Evolutionary conservation across 2,113 vertebrate genomes (phyloP).

Genomic region (Catharus minimus): DNA sequence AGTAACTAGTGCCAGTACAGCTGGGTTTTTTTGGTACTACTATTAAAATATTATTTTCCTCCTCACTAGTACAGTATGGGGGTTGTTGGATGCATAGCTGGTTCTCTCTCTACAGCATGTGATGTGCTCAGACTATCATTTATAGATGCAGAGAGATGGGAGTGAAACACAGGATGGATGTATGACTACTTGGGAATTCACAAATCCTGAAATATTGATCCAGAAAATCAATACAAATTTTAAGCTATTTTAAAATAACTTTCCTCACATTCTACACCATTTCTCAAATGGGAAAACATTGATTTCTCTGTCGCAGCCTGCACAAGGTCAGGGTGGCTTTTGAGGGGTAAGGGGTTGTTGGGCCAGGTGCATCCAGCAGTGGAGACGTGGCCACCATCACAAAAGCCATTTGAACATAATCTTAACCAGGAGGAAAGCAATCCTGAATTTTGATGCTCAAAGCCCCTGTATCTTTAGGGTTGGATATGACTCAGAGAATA

Average conservation of each 20-base stretch:
- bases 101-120: not conserved
- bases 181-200: not conserved
- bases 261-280: not conserved
- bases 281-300: not conserved
- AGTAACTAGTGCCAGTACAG: not conserved
- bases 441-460: not conserved
- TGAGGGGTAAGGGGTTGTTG: not conserved
- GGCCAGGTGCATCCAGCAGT: not conserved
- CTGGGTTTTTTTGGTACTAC: not conserved
- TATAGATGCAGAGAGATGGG: not conserved
- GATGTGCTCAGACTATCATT: not conserved
- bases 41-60: not conserved
- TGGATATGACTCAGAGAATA: not conserved
- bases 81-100: not conserved
- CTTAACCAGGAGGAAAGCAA: not conserved
- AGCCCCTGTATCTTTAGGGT: not conserved
- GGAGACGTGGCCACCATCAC: not conserved
- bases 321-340: not conserved
- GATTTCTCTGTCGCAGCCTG: not conserved
- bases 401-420: not conserved
- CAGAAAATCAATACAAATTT: constrained; percentile 8
- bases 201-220: constrained; percentile 14
- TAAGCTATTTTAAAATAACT: constrained; percentile 9
- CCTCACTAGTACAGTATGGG: not conserved
- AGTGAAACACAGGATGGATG: not conserved